phyloP scores from a whole-genome alignment of 2,888 invertebrate species.

The Seladonia tumulorum region DNA sequence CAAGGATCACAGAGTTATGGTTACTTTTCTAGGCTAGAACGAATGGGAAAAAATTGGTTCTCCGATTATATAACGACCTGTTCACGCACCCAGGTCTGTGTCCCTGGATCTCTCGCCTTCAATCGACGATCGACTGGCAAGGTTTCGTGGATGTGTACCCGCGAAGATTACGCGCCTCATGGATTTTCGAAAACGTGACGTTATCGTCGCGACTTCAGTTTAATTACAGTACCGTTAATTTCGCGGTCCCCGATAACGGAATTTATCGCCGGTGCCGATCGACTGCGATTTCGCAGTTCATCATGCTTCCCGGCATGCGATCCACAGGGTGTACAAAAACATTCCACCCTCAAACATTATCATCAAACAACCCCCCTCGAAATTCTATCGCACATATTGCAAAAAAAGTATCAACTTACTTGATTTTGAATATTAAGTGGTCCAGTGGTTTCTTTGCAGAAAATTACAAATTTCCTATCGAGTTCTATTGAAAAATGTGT shows the following conservation, averaged over 20 bases:
- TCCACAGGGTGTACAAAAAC: neutral
- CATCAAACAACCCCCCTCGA: neutral
- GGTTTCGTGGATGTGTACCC: neutral
- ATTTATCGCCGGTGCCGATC: slow-evolving; percentile 46
- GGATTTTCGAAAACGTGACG: slow-evolving; percentile 10
- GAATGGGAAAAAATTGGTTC: too few species aligned
- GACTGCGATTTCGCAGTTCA: slow-evolving; percentile 38
- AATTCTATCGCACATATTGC: neutral
- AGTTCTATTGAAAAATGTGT: neutral
- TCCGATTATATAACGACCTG: too few species aligned
- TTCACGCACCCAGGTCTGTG: too few species aligned
- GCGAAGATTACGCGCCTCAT: neutral
- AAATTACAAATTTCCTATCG: too few species aligned
- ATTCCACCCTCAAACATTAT: neutral
- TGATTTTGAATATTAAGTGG: too few species aligned
- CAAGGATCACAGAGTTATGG: too few species aligned
- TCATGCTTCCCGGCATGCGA: neutral
- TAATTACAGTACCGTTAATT: slow-evolving; percentile 47
- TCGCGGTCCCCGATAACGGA: slow-evolving; percentile 40
- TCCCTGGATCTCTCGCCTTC: neutral
- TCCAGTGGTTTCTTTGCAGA: too few species aligned
- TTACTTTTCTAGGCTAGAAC: too few species aligned
- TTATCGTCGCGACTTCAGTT: slow-evolving; percentile 27
- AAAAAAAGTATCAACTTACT: neutral
- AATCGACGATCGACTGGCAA: neutral